These are phyloP conservation scores for Sanderia malayensis DNA, from an alignment of 30 jellyfish, hydroid and myxozoan genomes.

Conservation along the genomic window DNA sequence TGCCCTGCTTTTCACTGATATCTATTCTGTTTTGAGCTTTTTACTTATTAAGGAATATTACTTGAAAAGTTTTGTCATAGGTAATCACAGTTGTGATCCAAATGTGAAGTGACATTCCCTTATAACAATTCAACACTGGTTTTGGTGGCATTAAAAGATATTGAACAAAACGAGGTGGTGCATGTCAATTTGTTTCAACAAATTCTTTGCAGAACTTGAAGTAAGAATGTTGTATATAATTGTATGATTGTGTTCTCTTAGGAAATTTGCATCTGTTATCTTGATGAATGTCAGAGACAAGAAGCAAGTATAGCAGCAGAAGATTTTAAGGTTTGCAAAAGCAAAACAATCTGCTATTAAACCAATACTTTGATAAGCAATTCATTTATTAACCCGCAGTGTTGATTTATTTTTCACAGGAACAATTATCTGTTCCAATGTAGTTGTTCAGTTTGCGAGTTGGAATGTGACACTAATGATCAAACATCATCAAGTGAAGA, in stretches of 20 bases:
- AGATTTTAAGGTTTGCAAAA: constrained; percentile 59
- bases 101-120: constrained; percentile 93
- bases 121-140: constrained; percentile 79
- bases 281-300: constrained; percentile 86
- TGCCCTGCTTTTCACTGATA: no score
- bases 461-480: constrained; percentile 49
- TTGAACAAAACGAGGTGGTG: constrained; percentile 67
- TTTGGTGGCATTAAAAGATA: constrained; percentile 74
- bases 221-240: no score
- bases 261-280: constrained; percentile 92
- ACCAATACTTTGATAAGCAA: neutral
- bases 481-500: constrained; percentile 88
- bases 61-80: no score
- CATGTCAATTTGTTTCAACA: no score
- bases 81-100: constrained; percentile 93
- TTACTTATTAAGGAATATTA: no score
- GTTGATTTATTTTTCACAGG: constrained; percentile 24
- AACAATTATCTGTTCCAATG: constrained; percentile 84
- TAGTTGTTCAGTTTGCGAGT: constrained; percentile 75
- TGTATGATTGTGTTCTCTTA: neutral
- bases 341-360: neutral
- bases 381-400: no score
- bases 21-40: neutral
- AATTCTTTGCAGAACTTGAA: no score
- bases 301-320: constrained; percentile 90